phyloP scores from a whole-genome alignment of 2,113 vertebrate genomes.

The Melanostigma gelatinosum region DNA sequence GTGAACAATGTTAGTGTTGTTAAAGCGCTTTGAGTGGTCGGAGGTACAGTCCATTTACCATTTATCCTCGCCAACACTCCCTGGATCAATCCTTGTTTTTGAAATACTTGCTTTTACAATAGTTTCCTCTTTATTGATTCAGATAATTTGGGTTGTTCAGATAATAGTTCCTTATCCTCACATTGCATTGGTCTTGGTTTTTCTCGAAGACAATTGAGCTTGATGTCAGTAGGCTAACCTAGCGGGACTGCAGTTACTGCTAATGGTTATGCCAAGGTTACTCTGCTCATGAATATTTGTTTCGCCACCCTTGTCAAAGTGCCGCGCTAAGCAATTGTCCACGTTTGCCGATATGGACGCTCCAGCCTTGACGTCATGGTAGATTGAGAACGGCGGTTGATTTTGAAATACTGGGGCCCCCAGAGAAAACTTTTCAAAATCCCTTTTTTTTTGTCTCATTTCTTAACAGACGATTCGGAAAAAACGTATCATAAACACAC shows the following conservation, averaged over 20 bases:
- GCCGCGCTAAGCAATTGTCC: too few species aligned
- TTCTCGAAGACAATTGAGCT: too few species aligned
- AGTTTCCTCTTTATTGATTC: background rate
- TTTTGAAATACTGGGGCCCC: background rate
- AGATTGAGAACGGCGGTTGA: conserved; percentile 30
- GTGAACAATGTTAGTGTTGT: too few species aligned
- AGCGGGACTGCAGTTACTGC: background rate
- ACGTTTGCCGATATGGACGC: too few species aligned
- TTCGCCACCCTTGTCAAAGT: too few species aligned
- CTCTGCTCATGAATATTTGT: background rate
- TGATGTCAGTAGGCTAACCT: too few species aligned
- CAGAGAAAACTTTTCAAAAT: conserved; percentile 18
- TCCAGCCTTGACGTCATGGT: conserved; percentile 18
- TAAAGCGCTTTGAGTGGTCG: too few species aligned
- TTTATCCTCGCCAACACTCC: background rate
- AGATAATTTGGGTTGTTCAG: background rate
- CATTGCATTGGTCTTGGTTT: too few species aligned
- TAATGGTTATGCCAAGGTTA: background rate
- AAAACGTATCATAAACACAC: background rate
- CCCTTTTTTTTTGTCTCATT: background rate
- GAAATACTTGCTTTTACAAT: background rate
- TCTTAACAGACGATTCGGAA: conserved; percentile 21
- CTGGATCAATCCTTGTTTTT: background rate
- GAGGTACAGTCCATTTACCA: too few species aligned
- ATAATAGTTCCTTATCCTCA: background rate